These are phyloP conservation scores for Riparia riparia DNA, from an alignment of 2,113 vertebrate species.

Conservation along the genomic window DNA sequence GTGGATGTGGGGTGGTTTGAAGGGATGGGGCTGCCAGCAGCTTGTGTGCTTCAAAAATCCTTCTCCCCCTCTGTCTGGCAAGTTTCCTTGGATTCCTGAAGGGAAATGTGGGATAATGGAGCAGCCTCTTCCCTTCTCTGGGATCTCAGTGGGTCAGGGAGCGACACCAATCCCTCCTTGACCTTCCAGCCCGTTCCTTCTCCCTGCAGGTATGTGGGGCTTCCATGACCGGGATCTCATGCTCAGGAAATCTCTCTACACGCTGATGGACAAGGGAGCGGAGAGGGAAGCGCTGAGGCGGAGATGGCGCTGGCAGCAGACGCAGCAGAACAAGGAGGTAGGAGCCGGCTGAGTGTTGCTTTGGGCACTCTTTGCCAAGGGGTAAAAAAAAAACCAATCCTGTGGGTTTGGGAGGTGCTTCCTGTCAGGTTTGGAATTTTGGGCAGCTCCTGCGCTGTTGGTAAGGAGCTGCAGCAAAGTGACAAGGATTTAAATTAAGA, in stretches of 20 bases:
- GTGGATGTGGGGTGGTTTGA: fast-evolving
- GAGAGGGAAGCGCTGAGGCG: slow-evolving; percentile 90
- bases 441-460: background rate
- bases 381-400: no score
- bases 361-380: fast-evolving
- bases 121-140: background rate
- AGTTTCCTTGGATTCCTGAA: background rate
- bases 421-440: fast-evolving
- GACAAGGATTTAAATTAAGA: background rate
- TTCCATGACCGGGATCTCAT: slow-evolving; percentile 94
- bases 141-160: background rate
- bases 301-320: slow-evolving; percentile 97
- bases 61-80: fast-evolving
- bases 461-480: background rate
- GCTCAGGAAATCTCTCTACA: slow-evolving; percentile 91
- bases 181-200: fast-evolving
- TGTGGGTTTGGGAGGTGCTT: fast-evolving
- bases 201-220: slow-evolving; percentile 92
- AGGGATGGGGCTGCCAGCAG: background rate
- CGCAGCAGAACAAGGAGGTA: slow-evolving; percentile 98
- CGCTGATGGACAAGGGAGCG: slow-evolving; percentile 89
- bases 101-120: background rate
- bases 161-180: background rate
- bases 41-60: fast-evolving
- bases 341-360: fast-evolving